Conservation (phyloP, 2,797 vertebrate genomes). For the Acanthornis magna region DNA sequence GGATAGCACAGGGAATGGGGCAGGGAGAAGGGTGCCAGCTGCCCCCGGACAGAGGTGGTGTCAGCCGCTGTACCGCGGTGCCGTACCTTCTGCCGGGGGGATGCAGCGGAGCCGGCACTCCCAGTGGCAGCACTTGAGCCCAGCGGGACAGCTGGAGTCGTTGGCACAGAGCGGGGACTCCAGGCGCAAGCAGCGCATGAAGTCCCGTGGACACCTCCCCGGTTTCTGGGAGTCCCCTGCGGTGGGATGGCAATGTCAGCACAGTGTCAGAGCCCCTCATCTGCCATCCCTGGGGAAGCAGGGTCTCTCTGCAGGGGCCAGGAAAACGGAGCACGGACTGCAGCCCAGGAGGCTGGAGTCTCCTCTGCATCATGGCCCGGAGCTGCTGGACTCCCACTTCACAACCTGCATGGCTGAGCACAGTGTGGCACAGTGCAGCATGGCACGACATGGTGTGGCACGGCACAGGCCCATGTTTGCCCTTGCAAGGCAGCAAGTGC, state of each 20-base stretch:
- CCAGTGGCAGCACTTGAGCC: slow-evolving; percentile 24
- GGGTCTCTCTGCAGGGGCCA: not conserved
- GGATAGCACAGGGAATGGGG: not conserved
- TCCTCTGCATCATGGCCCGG: accelerated
- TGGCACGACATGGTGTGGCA: accelerated
- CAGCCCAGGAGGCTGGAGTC: not conserved
- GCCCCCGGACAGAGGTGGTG: not conserved
- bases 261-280: not conserved
- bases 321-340: not conserved
- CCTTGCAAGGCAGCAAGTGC: accelerated
- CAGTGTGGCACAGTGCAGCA: accelerated
- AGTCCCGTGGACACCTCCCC: not conserved
- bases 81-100: not conserved
- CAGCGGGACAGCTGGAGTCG: not conserved
- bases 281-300: too few relatives aligned
- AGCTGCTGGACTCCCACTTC: not conserved
- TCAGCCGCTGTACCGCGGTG: accelerated
- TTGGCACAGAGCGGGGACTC: not conserved
- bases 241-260: not conserved
- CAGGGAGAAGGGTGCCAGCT: not conserved
- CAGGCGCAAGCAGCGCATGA: not conserved
- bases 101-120: slow-evolving; percentile 17
- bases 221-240: not conserved
- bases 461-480: accelerated
- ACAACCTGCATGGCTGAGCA: not conserved